These are phyloP conservation scores for Coranthus polyacanthus DNA, from an alignment of 2,797 vertebrate species.

Conservation along the genomic window DNA sequence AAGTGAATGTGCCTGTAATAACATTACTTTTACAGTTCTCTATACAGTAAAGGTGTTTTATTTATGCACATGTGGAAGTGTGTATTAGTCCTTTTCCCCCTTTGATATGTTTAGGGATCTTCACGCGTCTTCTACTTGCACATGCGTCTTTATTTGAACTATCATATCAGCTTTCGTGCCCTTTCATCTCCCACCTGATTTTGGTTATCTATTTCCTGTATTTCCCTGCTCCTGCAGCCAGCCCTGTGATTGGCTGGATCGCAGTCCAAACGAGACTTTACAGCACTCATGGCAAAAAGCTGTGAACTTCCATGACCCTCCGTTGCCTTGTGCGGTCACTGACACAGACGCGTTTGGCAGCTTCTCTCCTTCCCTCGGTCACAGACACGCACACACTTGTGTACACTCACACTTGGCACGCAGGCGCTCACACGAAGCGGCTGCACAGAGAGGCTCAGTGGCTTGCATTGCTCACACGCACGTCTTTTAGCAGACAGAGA, in stretches of 20 bases:
- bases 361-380: conserved; percentile 66
- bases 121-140: conserved; percentile 31
- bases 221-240: conserved; percentile 24
- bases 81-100: background rate
- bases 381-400: conserved; percentile 59
- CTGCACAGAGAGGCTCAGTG: conserved; percentile 71
- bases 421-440: conserved; percentile 71
- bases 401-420: conserved; percentile 61
- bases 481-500: conserved; percentile 76
- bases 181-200: conserved; percentile 46
- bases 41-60: conserved; percentile 1
- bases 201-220: conserved; percentile 68
- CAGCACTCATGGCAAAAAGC: conserved; percentile 66
- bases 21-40: conserved; percentile 16
- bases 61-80: conserved; percentile 9
- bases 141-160: conserved; percentile 43
- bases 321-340: conserved; percentile 79
- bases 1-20: conserved; percentile 1
- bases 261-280: conserved; percentile 64
- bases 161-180: conserved; percentile 33
- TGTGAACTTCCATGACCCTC: conserved; percentile 83
- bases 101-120: background rate
- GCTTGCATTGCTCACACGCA: conserved; percentile 76
- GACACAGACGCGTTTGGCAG: conserved; percentile 79
- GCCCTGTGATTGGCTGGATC: conserved; percentile 55